A percentile compares a stretch with the other conserved stretches of the same genome.
Conservation (phyloP, 92 coral and sea anemone genomes). For the Palythoa grandis region DNA sequence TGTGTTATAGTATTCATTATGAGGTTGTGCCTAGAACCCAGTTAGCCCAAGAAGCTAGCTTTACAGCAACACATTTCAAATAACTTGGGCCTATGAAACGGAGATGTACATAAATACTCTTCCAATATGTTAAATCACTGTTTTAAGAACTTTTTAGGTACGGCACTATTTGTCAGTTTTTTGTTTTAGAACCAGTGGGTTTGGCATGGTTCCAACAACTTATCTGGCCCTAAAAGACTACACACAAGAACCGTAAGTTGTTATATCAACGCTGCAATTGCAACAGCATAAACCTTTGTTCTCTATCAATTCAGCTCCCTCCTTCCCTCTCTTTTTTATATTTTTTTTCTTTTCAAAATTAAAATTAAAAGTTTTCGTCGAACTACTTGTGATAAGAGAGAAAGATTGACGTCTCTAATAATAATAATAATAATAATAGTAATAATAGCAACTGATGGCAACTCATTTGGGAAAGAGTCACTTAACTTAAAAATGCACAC, state of each 20-base stretch:
- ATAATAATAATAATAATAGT: no score
- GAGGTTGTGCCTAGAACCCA: no score
- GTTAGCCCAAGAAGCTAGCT: no score
- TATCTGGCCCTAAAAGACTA: constrained; percentile 56
- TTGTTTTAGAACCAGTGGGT: constrained; percentile 76
- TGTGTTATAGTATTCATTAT: no score
- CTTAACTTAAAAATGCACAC: no score
- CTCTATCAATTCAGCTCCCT: neutral
- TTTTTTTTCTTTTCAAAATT: neutral
- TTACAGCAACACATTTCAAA: no score
- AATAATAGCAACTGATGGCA: no score
- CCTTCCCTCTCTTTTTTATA: neutral
- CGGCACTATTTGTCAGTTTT: neutral
- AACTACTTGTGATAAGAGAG: no score
- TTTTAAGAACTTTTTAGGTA: neutral
- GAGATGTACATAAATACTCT: neutral
- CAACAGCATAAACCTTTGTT: neutral
- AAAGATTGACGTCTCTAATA: no score
- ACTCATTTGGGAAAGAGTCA: no score
- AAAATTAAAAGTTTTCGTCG: no score
- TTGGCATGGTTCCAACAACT: constrained; percentile 73
- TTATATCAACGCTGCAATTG: neutral
- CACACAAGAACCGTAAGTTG: constrained; percentile 82
- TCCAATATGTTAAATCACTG: neutral
- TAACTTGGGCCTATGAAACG: no score